Evolutionary conservation across 2,888 invertebrate species (phyloP).

Genomic region (Lycocerus yunnanus): DNA sequence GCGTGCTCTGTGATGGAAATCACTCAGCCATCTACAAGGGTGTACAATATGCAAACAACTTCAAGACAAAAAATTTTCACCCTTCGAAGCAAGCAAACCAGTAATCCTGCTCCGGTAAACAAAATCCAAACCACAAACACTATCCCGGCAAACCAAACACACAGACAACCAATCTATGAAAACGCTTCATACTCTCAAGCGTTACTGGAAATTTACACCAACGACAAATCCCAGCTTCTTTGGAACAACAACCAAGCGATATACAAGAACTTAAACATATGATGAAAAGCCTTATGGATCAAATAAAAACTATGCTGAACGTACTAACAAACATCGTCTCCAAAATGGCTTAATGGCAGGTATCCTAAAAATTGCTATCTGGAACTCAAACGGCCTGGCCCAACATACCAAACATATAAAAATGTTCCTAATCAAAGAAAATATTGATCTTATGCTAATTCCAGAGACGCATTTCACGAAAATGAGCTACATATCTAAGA

Average conservation of each 20-base stretch:
- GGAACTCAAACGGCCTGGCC: constrained; percentile 10
- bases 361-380: constrained; percentile 2
- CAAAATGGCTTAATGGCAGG: background rate
- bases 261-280: background rate
- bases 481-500: constrained; percentile 8
- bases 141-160: background rate
- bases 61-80: background rate
- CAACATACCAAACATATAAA: background rate
- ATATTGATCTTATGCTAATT: constrained; percentile 15
- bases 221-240: background rate
- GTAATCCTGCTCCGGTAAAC: background rate
- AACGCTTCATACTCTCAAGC: background rate
- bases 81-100: background rate
- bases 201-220: background rate
- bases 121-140: background rate
- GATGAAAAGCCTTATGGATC: background rate
- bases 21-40: constrained; percentile 20
- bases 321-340: constrained; percentile 1
- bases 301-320: constrained; percentile 7
- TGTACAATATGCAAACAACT: constrained; percentile 7
- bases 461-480: constrained; percentile 11
- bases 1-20: constrained; percentile 9
- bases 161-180: background rate
- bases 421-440: constrained; percentile 9
- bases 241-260: background rate